Evolutionary conservation across 2,888 invertebrate genomes (phyloP).

Genomic region (Lepidochrysops patricia): DNA sequence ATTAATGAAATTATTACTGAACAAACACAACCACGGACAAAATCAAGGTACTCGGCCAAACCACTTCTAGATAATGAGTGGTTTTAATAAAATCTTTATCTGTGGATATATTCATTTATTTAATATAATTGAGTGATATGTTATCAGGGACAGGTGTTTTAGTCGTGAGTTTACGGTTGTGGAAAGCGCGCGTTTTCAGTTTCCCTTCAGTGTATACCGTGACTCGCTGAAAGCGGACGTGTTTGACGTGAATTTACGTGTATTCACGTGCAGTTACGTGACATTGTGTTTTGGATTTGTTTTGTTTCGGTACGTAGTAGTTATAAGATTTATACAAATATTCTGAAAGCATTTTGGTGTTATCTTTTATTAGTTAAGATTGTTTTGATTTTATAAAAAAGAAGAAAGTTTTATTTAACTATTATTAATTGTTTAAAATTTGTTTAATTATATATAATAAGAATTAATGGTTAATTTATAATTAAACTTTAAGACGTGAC

Average conservation of each 20-base stretch:
- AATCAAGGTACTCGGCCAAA: slow-evolving; percentile 22
- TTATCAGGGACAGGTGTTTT: slow-evolving; percentile 34
- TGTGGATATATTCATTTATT: slow-evolving; percentile 48
- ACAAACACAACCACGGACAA: slow-evolving; percentile 8
- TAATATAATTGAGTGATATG: slow-evolving; percentile 52
- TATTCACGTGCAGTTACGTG: not conserved
- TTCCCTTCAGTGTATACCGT: not conserved
- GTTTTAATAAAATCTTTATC: slow-evolving; percentile 50
- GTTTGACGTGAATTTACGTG: too few species aligned
- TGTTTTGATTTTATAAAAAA: too few species aligned
- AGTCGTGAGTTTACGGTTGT: slow-evolving; percentile 15
- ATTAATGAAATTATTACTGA: not conserved
- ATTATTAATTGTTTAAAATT: too few species aligned
- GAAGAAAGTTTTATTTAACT: too few species aligned
- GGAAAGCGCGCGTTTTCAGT: not conserved
- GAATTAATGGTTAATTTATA: too few species aligned
- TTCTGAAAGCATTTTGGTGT: not conserved
- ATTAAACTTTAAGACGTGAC: too few species aligned
- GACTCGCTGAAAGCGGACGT: not conserved
- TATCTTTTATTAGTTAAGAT: too few species aligned
- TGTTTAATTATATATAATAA: too few species aligned
- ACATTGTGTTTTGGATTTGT: not conserved
- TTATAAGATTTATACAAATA: not conserved
- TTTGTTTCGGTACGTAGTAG: not conserved
- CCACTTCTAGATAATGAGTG: slow-evolving; percentile 38